A percentile compares a stretch with the other conserved stretches of the same genome.
Evolutionary conservation across 1,140 invertebrate genomes (phyloP).

Genomic region (Pantala flavescens): DNA sequence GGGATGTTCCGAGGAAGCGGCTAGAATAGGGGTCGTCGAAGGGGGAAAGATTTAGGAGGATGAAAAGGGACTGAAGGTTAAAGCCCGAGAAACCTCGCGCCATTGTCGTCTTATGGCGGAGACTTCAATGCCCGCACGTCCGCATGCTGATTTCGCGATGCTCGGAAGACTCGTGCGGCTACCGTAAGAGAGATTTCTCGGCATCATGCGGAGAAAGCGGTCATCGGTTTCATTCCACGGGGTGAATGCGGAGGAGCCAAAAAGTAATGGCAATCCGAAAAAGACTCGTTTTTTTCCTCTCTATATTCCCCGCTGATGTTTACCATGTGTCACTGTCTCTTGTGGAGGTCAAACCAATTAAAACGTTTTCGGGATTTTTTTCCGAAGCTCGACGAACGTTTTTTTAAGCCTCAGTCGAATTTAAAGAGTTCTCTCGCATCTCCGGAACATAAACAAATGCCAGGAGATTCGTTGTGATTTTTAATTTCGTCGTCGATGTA

Average conservation of each 20-base stretch:
- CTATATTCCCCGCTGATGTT: not conserved
- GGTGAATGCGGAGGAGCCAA: not conserved
- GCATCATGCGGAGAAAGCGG: not conserved
- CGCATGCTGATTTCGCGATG: not conserved
- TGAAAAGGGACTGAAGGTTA: not conserved
- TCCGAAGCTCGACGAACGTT: no score
- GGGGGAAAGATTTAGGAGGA: not conserved
- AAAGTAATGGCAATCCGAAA: not conserved
- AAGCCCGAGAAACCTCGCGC: not conserved
- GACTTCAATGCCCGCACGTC: not conserved
- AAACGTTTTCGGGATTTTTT: not conserved
- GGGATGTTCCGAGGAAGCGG: not conserved
- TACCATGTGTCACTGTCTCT: not conserved
- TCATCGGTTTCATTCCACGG: not conserved
- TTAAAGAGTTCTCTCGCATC: no score
- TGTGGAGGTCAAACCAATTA: not conserved
- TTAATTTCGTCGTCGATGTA: no score
- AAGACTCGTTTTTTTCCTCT: not conserved
- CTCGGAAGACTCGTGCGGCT: not conserved
- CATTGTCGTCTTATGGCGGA: not conserved
- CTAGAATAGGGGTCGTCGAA: not conserved
- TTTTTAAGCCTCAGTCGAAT: no score
- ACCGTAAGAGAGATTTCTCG: not conserved
- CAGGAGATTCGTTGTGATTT: no score
- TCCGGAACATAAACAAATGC: no score